phyloP scores from a whole-genome alignment of 2,797 vertebrate species.

The Denticeps clupeoides region DNA sequence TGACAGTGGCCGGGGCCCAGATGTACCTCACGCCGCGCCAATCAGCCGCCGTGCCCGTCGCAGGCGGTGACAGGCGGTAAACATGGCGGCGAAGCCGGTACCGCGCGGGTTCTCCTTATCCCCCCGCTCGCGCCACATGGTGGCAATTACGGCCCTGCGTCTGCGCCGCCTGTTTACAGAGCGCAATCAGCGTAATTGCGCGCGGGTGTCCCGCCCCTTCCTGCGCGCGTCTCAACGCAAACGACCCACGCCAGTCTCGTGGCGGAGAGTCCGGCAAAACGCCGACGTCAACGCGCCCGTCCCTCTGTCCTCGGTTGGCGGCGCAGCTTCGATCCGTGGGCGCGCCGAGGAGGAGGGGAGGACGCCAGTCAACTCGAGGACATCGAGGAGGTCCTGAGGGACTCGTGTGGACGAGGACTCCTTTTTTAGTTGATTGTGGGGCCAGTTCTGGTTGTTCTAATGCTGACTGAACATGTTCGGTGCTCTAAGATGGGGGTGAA shows the following conservation, averaged over 20 bases:
- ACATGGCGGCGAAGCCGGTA: conserved; percentile 27
- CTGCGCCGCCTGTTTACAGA: conserved; percentile 55
- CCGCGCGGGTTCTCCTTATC: too few relatives aligned
- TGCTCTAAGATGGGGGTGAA: too few relatives aligned
- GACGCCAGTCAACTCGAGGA: conserved; percentile 36
- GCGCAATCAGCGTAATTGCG: conserved; percentile 59
- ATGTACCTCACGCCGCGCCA: too few relatives aligned
- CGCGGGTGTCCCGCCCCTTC: conserved; percentile 34
- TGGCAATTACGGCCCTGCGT: conserved; percentile 54
- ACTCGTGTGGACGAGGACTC: too few relatives aligned
- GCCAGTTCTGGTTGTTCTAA: too few relatives aligned
- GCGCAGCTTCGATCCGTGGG: conserved; percentile 44
- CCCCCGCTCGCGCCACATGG: conserved; percentile 52
- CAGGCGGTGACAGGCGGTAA: too few relatives aligned
- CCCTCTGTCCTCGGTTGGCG: conserved; percentile 13
- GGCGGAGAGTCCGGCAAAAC: too few relatives aligned
- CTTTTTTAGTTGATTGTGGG: too few relatives aligned
- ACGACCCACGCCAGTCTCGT: too few relatives aligned
- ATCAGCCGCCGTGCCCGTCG: conserved; percentile 17
- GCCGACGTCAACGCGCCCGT: too few relatives aligned
- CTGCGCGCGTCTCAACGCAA: conserved; percentile 11
- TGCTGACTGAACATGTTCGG: too few relatives aligned
- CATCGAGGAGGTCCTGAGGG: too few relatives aligned
- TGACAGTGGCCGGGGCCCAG: conserved; percentile 12
- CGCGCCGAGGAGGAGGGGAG: conserved; percentile 79